These are phyloP conservation scores for Notiomystis cincta DNA, from an alignment of 2,113 vertebrate species.

Conservation along the genomic window DNA sequence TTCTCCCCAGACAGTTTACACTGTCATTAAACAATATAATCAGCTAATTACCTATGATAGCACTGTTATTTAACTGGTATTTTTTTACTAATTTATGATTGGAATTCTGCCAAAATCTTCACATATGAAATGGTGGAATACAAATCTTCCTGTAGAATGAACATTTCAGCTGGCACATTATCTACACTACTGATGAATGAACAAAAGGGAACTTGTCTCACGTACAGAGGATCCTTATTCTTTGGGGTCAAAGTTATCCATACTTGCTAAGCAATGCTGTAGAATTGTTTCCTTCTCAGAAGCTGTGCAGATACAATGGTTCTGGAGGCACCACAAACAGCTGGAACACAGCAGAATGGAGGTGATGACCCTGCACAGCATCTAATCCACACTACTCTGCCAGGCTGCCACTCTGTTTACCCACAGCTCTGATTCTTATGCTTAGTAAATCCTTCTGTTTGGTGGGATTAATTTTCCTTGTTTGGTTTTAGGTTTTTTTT, in stretches of 20 bases:
- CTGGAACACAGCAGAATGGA: neutral
- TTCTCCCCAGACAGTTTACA: neutral
- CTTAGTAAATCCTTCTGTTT: neutral
- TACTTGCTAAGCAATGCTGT: neutral
- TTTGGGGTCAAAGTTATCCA: neutral
- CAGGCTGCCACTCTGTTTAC: neutral
- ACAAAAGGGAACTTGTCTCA: neutral
- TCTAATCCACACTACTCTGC: no score
- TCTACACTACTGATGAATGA: neutral
- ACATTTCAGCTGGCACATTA: neutral
- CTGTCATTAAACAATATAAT: neutral
- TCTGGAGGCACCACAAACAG: neutral
- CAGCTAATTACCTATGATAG: neutral
- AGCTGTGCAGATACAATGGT: neutral
- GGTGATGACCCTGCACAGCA: accelerated
- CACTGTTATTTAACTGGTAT: neutral
- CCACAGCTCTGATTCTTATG: neutral
- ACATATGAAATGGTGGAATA: neutral
- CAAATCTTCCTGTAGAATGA: neutral
- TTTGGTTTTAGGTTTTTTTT: neutral
- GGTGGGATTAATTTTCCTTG: neutral
- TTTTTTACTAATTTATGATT: neutral
- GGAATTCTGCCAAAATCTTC: neutral
- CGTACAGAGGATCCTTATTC: neutral
- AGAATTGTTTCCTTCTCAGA: neutral